Conservation (phyloP, 2,797 vertebrate genomes). For the Gadopsis marmoratus region DNA sequence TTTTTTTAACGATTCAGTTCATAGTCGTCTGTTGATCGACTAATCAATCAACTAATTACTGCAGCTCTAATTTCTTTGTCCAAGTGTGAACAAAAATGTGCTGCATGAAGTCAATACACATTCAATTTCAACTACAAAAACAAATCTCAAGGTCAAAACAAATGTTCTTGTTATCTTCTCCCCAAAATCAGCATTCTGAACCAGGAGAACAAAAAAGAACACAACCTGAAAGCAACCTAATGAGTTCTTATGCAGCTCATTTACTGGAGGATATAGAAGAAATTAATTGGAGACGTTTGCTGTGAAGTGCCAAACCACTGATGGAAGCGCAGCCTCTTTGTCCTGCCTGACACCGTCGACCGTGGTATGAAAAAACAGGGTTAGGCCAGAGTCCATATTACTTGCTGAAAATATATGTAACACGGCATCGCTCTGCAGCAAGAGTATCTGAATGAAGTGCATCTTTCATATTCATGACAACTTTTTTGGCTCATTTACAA, state of each 20-base stretch:
- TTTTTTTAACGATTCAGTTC: too few relatives aligned
- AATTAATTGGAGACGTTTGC: not conserved
- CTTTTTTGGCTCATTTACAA: not conserved
- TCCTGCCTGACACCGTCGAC: not conserved
- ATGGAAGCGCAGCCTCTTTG: not conserved
- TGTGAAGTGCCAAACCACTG: not conserved
- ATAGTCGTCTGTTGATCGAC: not conserved
- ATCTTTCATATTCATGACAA: not conserved
- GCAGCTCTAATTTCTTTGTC: not conserved
- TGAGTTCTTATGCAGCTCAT: not conserved
- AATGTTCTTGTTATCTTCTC: not conserved
- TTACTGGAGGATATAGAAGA: not conserved
- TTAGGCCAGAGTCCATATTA: not conserved
- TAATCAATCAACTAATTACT: not conserved
- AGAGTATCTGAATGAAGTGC: not conserved
- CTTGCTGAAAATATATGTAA: not conserved
- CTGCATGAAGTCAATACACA: not conserved
- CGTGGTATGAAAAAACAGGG: not conserved
- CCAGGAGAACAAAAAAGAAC: not conserved
- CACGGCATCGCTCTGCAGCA: not conserved
- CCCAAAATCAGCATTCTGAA: not conserved
- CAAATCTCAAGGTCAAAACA: not conserved
- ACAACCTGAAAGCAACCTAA: not conserved
- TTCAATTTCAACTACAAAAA: slow-evolving; percentile 1
- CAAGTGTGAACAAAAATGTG: too few relatives aligned